Conservation (phyloP, 2,113 vertebrate species). For the Geococcyx californianus region DNA sequence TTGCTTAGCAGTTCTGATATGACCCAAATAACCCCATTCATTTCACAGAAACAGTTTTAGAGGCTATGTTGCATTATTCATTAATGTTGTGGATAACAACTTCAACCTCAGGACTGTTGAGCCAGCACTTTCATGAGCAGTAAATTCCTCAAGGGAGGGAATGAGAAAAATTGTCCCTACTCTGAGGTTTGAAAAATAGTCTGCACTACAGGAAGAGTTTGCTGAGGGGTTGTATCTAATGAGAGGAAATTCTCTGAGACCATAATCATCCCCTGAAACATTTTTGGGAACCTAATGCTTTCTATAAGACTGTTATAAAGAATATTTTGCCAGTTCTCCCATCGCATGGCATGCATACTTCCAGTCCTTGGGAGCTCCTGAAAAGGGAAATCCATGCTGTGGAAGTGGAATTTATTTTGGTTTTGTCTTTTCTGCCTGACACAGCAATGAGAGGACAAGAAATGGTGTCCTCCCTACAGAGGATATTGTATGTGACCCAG, state of each 20-base stretch:
- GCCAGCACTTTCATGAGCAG: constrained; percentile 34
- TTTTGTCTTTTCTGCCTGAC: neutral
- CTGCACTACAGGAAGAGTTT: neutral
- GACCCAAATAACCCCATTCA: constrained; percentile 70
- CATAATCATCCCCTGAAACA: neutral
- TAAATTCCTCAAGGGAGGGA: constrained; percentile 18
- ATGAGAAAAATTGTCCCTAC: neutral
- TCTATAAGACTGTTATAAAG: neutral
- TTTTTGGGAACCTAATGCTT: neutral
- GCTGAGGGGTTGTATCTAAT: neutral
- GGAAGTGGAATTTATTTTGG: neutral
- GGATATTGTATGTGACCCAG: neutral
- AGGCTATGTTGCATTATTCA: constrained; percentile 59
- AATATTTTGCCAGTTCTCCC: neutral
- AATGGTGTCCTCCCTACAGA: neutral
- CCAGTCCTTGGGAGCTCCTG: neutral
- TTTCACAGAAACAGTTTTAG: constrained; percentile 63
- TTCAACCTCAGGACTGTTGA: constrained; percentile 46
- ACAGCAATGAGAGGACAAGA: neutral
- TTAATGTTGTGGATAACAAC: constrained; percentile 59
- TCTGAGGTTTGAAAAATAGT: constrained; percentile 33
- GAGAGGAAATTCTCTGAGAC: neutral
- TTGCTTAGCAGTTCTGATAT: constrained; percentile 46
- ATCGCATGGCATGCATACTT: neutral
- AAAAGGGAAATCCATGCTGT: neutral